A percentile compares a stretch with the other conserved stretches of the same genome.
phyloP scores from a whole-genome alignment of 2,113 vertebrate species.

The Myocastor coypus region DNA sequence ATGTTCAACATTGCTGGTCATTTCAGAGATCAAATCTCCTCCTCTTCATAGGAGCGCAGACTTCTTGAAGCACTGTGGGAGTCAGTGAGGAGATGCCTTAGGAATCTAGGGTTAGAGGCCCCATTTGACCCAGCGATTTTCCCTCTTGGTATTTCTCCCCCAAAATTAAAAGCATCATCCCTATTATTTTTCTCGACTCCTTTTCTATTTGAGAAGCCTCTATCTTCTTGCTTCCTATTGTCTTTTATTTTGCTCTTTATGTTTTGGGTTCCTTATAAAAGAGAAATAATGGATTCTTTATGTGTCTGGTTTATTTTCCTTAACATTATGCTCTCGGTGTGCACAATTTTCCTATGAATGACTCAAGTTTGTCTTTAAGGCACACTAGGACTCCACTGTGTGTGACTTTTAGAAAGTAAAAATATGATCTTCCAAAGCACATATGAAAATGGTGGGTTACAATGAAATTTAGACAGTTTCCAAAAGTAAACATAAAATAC shows the following conservation, averaged over 20 bases:
- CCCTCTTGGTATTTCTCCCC: background rate
- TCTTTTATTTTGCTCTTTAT: background rate
- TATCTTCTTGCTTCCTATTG: background rate
- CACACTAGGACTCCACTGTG: background rate
- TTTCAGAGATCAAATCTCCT: background rate
- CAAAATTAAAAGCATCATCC: background rate
- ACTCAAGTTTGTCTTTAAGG: background rate
- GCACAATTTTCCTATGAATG: background rate
- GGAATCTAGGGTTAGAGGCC: background rate
- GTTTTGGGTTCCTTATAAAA: background rate
- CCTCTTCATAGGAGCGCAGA: background rate
- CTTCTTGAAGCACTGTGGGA: background rate
- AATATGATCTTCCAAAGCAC: background rate
- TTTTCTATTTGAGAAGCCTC: background rate
- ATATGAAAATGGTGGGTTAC: background rate
- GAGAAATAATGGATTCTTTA: background rate
- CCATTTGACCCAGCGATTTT: background rate
- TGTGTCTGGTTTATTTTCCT: background rate
- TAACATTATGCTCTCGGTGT: background rate
- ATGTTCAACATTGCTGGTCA: no score
- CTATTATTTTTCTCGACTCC: background rate
- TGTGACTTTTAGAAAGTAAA: slow-evolving; percentile 21
- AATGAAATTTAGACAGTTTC: slow-evolving; percentile 31
- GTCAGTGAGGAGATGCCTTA: background rate
- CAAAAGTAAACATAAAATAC: slow-evolving; percentile 34